Evolutionary conservation across 1,140 invertebrate species (phyloP), one percentile per base, ranked within the genome.

Genomic region (Pseudachorutes palmiensis): DNA sequence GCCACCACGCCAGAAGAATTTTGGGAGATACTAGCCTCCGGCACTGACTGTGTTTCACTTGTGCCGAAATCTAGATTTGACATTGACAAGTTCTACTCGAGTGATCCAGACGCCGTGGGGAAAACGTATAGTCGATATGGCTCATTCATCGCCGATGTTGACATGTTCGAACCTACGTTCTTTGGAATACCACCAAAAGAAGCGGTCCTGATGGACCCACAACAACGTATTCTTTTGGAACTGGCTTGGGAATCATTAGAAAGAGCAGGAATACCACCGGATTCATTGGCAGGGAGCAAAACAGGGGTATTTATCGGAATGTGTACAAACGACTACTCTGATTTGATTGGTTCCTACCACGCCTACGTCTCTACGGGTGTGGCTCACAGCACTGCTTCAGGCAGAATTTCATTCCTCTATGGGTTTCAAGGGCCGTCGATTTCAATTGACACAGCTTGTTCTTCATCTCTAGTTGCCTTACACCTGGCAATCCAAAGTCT

Each of bases 381-480:
- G 30, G 62, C 61, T 2, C 31, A 48, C n/a, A 55, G 62, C 16
- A 41, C 48, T 31, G 29, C 36, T 2, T 49, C 61, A 3, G 30
- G 30, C n/a, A 5, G 61, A 14, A 32, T 64, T 3, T 57, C 62
- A 1, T 48, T n/a, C 28, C n/a, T 64, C 5, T 26, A 58, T 26
- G 51, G 62, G 1, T 19, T 68, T 1, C 48, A 28, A 1, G 61
- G 67, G n/a, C 67, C 67, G 2, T 96, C 92, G 78, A 95, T 89
- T 78, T 86, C 91, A 2, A 79, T 97, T 2, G 95, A 98, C 79
- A 97, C 95, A 12, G 94, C 94, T 0, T 98, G 95, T 79, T 97
- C 94, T 0, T 96, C 93, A 69, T 91, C 90, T 58, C 78, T 96
- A 75, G 86, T 91, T 75, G 94, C 92, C 1, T 78, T 98, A 74